Evolutionary conservation across 1,140 invertebrate genomes (phyloP), one percentile per base, ranked within the genome.

Genomic region (Papilio glaucus): DNA sequence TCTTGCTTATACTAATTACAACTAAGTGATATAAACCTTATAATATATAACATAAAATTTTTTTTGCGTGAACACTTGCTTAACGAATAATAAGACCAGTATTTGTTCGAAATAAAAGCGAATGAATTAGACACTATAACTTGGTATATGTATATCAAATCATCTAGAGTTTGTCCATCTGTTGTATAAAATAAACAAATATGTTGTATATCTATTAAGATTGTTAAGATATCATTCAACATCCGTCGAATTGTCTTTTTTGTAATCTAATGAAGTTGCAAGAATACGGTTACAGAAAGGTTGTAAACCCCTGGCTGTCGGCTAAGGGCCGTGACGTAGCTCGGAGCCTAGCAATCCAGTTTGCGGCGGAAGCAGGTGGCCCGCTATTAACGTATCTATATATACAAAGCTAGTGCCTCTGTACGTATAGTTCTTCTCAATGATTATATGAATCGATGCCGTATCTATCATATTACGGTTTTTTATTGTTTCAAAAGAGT

Each of bases 281-380:
- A 57, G 49, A 57, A 12, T 57, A 57, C 49, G 49, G 49, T 57
- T 24, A 62, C 13, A 39, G 33, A 49, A 69, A 69, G 42, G 67
- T 69, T 69, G 67, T 15, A 26, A 15, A 69, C 67, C 42, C 45
- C 67, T 42, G 60, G n/a, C 15, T 63, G 33, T 65, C 45, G 15
- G 60, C 7, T 8, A 13, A 37, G 60, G 33, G 67, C 24, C 41
- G 41, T 45, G 42, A 33, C 67, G 26, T 65, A 39, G 29, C 61
- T 38, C 29, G 61, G 18, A 39, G 62, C 62, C 62, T 39, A 65
- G 41, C 67, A 69, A 69, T 69, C 67, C 67, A 69, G 67, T 69
- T 69, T 69, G 67, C 67, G 67, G 67, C 67, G 67, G 67, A 69
- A 69, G 67, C 67, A 69, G 67, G 67, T 69, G 67, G 13, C 24